Conservation (phyloP, 2,113 vertebrate genomes). For the Cacatua alba region DNA sequence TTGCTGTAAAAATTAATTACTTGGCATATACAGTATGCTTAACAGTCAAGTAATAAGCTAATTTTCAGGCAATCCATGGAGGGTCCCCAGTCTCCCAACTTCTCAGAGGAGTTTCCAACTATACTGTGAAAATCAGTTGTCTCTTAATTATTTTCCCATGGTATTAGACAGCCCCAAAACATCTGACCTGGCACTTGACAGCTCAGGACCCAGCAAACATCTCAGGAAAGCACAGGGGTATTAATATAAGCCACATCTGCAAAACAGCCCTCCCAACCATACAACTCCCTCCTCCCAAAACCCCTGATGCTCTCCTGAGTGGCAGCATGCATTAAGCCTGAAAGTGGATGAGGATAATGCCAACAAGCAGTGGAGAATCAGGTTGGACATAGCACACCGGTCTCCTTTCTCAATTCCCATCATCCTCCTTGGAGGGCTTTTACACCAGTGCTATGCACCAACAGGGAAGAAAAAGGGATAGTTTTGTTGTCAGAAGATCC, state of each 20-base stretch:
- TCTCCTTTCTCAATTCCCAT: not conserved
- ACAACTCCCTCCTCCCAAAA: not conserved
- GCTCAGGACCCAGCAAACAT: not conserved
- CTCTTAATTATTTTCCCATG: not conserved
- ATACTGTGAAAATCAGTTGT: not conserved
- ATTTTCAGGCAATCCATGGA: slow-evolving; percentile 39
- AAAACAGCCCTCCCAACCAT: not conserved
- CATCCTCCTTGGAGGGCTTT: not conserved
- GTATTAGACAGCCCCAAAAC: not conserved
- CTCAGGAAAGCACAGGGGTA: not conserved
- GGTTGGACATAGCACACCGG: not conserved
- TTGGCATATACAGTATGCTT: slow-evolving; percentile 39
- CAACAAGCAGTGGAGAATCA: not conserved
- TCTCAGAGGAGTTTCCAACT: not conserved
- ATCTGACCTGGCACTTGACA: not conserved
- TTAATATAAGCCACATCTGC: not conserved
- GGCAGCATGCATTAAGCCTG: not conserved
- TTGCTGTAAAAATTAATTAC: slow-evolving; percentile 74
- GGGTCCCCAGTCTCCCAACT: not conserved
- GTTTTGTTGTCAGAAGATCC: not conserved
- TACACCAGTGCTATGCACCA: not conserved
- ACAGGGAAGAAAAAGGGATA: too few species aligned
- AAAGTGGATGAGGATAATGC: not conserved
- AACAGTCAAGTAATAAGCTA: slow-evolving; percentile 58
- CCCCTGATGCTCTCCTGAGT: fast-evolving